Percentiles rank a stretch among this genome's conserved stretches.
These are phyloP conservation scores for Numenius phaeopus DNA, from an alignment of 2,797 vertebrate genomes.

Conservation along the genomic window DNA sequence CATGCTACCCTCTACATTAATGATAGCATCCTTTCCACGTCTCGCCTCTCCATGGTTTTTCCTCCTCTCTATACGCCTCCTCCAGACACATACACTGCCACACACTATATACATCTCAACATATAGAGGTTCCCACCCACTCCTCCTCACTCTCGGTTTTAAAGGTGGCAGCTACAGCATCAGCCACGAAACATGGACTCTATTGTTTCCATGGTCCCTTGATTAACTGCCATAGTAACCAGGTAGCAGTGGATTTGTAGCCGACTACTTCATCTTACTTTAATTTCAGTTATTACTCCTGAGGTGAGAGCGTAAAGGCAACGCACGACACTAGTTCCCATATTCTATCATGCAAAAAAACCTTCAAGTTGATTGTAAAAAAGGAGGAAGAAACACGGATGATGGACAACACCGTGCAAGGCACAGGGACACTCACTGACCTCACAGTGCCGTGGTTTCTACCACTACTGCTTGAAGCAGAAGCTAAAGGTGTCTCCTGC, in stretches of 20 bases:
- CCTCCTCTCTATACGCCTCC: background rate
- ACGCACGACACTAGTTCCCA: background rate
- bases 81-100: background rate
- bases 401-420: background rate
- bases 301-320: background rate
- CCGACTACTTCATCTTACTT: background rate
- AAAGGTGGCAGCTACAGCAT: background rate
- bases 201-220: background rate
- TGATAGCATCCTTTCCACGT: background rate
- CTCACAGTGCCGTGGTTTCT: background rate
- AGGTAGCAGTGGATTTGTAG: background rate
- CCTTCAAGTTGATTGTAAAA: accelerated
- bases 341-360: background rate
- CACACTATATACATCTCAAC: no score
- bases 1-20: background rate
- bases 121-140: background rate
- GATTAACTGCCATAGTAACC: background rate
- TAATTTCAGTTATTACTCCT: background rate
- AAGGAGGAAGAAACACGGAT: background rate
- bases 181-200: accelerated
- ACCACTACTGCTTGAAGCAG: background rate
- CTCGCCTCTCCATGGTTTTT: background rate
- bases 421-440: background rate
- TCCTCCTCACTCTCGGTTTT: background rate
- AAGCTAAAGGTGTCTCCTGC: background rate